Percentiles rank a stretch among this genome's conserved stretches.
These are phyloP conservation scores for Euclidia mi DNA, from an alignment of 2,888 invertebrate genomes.

Conservation along the genomic window DNA sequence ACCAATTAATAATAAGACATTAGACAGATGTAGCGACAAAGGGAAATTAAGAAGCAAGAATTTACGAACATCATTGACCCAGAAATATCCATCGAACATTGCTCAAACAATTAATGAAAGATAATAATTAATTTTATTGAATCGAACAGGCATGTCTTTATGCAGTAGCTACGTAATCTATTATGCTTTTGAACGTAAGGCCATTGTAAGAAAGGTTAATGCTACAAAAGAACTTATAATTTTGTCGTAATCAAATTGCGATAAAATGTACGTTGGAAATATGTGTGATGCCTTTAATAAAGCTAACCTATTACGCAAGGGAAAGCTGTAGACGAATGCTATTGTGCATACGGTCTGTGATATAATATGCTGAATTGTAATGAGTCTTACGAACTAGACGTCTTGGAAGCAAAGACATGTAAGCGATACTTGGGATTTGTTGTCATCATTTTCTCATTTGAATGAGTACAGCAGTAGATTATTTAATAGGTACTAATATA, in stretches of 20 bases:
- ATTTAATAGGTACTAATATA: too few relatives aligned
- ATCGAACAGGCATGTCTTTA: conserved; percentile 51
- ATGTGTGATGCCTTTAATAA: conserved; percentile 62
- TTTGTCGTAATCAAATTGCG: conserved; percentile 69
- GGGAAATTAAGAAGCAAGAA: conserved; percentile 67
- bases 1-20: conserved; percentile 65
- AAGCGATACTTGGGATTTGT: not conserved
- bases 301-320: conserved; percentile 63
- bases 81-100: conserved; percentile 63
- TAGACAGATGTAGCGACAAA: conserved; percentile 58
- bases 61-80: conserved; percentile 79
- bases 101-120: conserved; percentile 71
- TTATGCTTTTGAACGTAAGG: conserved; percentile 49
- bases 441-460: too few relatives aligned
- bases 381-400: not conserved
- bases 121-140: conserved; percentile 73
- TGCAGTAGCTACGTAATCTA: conserved; percentile 50
- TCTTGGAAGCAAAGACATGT: not conserved
- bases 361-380: conserved; percentile 15
- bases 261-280: conserved; percentile 61
- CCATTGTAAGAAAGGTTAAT: conserved; percentile 65
- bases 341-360: conserved; percentile 39
- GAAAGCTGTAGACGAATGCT: conserved; percentile 65
- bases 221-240: conserved; percentile 75
- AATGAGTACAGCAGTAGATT: too few relatives aligned